These are phyloP conservation scores for Grammomys surdaster DNA, from an alignment of 2,113 vertebrate genomes.

Conservation along the genomic window DNA sequence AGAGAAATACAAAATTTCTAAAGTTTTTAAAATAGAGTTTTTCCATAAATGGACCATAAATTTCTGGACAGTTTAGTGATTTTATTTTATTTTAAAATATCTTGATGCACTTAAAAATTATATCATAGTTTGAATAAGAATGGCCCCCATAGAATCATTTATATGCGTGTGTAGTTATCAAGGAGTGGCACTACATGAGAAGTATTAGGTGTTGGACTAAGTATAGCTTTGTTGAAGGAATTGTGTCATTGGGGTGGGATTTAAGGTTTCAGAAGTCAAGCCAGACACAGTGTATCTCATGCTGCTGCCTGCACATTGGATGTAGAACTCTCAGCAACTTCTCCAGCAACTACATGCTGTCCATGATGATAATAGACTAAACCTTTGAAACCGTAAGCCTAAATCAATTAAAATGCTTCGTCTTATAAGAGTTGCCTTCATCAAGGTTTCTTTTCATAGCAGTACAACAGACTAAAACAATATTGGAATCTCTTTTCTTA, in stretches of 20 bases:
- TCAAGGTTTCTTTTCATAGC: neutral
- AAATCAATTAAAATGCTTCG: neutral
- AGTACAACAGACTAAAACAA: neutral
- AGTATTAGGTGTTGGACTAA: neutral
- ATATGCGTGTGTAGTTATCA: neutral
- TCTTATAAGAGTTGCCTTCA: neutral
- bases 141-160: neutral
- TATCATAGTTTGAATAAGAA: neutral
- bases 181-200: neutral
- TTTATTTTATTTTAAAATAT: neutral
- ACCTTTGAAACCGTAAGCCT: neutral
- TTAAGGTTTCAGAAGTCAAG: neutral
- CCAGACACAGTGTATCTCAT: neutral
- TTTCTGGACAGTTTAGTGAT: conserved; percentile 7
- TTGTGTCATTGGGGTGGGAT: neutral
- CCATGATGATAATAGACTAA: neutral
- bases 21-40: conserved; percentile 16
- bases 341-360: neutral
- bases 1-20: neutral
- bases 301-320: neutral
- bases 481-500: neutral
- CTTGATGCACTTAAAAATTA: neutral
- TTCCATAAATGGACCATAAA: neutral
- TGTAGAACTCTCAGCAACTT: neutral
- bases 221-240: neutral